These are phyloP conservation scores for Omphaloscelis lunosa DNA, from an alignment of 2,888 invertebrate species.

Conservation along the genomic window DNA sequence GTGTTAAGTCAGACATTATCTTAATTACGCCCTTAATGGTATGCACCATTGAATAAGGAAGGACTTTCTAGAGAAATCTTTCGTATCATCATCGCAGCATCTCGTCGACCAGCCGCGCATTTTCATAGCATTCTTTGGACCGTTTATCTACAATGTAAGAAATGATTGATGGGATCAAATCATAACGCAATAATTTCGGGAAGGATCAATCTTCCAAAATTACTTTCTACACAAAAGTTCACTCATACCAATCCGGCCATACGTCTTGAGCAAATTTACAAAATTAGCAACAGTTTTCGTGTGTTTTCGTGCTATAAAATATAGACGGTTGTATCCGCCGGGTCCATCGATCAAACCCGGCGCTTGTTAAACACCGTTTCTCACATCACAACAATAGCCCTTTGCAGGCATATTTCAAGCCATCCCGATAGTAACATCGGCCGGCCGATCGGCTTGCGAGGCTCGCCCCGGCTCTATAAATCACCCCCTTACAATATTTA, in stretches of 20 bases:
- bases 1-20: constrained; percentile 66
- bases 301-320: constrained; percentile 83
- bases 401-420: constrained; percentile 89
- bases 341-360: constrained; percentile 85
- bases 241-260: constrained; percentile 48
- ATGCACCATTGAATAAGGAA: constrained; percentile 47
- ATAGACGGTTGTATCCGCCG: constrained; percentile 78
- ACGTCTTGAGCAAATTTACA: constrained; percentile 58
- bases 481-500: constrained; percentile 90
- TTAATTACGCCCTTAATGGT: constrained; percentile 61
- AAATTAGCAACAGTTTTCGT: constrained; percentile 80
- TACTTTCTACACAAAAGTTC: constrained; percentile 25
- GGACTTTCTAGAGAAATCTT: constrained; percentile 26
- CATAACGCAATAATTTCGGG: constrained; percentile 18
- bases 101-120: background rate
- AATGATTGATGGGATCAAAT: constrained; percentile 21
- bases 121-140: background rate
- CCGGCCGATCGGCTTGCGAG: constrained; percentile 83
- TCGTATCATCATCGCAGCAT: constrained; percentile 14
- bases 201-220: constrained; percentile 43
- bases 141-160: constrained; percentile 6
- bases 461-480: constrained; percentile 86
- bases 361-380: constrained; percentile 90
- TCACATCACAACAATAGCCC: constrained; percentile 90
- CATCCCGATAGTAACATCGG: constrained; percentile 88